Percentiles rank a stretch among this genome's conserved stretches.
These are phyloP conservation scores for Aurelia sp. DNA, from an alignment of 30 jellyfish, hydroid and myxozoan species.

Conservation along the genomic window DNA sequence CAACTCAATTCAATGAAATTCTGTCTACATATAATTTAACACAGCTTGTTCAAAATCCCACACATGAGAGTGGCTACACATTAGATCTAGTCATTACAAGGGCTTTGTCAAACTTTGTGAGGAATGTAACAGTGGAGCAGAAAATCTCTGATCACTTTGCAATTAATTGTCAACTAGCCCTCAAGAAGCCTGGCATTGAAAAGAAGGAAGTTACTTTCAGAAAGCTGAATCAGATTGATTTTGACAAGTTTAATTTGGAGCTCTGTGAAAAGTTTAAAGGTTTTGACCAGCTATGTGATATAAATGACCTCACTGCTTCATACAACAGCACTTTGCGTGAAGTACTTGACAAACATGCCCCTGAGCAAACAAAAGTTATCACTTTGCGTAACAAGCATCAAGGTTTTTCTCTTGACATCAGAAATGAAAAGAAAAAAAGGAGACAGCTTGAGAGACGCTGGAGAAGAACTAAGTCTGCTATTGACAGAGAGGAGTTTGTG, in stretches of 20 bases:
- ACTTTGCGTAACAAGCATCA: conserved; percentile 1
- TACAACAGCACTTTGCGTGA: conserved; percentile 14
- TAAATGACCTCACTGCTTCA: conserved; percentile 27
- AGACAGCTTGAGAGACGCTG: conserved; percentile 55
- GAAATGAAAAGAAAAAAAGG: conserved; percentile 17
- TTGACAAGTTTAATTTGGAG: conserved; percentile 17
- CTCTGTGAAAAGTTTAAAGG: conserved; percentile 11
- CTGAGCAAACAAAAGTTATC: conserved; percentile 3
- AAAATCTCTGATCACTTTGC: conserved; percentile 36
- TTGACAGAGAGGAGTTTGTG: conserved; percentile 32
- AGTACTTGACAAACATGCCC: conserved; percentile 29
- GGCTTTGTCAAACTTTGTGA: conserved; percentile 10
- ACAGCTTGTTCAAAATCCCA: conserved; percentile 39
- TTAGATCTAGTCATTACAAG: conserved; percentile 14
- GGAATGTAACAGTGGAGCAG: conserved; percentile 30
- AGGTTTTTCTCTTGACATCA: conserved; percentile 15
- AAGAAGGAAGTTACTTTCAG: conserved; percentile 14
- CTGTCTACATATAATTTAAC: conserved; percentile 16
- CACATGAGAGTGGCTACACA: conserved; percentile 45
- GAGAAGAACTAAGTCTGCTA: conserved; percentile 38
- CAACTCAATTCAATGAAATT: conserved; percentile 26
- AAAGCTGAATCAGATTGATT: conserved; percentile 37
- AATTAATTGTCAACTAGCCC: conserved; percentile 38
- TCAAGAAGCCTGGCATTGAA: conserved; percentile 49
- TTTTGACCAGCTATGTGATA: conserved; percentile 6